Base-by-base conservation (phyloP, 2,113 vertebrate species). In the Spea bombifrons region DNA sequence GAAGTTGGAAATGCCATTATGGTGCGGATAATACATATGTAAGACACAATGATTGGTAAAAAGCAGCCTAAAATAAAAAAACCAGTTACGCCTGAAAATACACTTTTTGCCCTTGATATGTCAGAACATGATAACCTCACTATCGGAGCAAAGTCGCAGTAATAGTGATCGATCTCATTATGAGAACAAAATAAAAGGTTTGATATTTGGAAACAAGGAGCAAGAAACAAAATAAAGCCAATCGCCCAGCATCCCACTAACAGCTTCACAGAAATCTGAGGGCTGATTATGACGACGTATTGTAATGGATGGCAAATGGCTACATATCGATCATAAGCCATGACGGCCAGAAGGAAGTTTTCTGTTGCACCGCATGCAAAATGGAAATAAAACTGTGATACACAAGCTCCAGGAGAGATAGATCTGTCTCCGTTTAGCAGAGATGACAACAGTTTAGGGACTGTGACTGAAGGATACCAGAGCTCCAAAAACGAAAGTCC, bases 371-470 rank as follows among this genome's bases (percentile, higher is more conserved):
- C 76, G 17, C 63, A 17, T n/a, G 47, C 45, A 65, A 72, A 78
- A 43, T 65, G 76, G 10, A 78, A 78, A 66, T 78, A 78, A 72
- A 78, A 78, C 47, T 78, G 76, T 5, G 43, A 8, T 30, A 78
- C 66, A 12, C 76, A 78, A 6, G 59, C 69, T 13, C 7, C 12
- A 5, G 7, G 4, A 13, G 76, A 72, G 16, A 78, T 78, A 1
- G 49, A 45, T n/a, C 55, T 16, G 8, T 72, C 3, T 17, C 8
- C 45, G 4, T 48, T 72, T 43, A 44, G 7, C 7, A 78, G 61
- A 46, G 69, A 48, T 30, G 68, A 52, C 5, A 78, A 17, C 8
- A 78, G 47, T 45, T 61, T 72, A 7, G 76, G 76, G 17, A 78
- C 69, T 52, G 76, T 78, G 13, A 71, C 59, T 5, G 76, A 44